Conservation (phyloP, 2,888 invertebrate genomes). For the Podotricha telesiphe region DNA sequence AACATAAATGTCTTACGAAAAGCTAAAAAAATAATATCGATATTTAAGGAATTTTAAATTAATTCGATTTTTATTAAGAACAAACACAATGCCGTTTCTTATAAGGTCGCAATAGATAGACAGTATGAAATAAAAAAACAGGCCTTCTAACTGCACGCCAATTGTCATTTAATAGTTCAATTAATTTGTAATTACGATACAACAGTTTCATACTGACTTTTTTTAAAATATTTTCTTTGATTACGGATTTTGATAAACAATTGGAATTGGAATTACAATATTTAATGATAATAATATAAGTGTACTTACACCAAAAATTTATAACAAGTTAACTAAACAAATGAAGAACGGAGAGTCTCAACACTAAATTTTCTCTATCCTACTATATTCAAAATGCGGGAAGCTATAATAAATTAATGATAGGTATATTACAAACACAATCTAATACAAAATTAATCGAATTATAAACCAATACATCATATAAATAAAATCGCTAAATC, state of each 20-base stretch:
- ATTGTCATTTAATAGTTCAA: not conserved
- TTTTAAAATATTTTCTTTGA: not conserved
- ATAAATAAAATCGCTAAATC: not conserved
- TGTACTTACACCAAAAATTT: too few species aligned
- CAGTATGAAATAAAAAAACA: not conserved
- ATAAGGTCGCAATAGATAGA: not conserved
- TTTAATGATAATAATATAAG: too few species aligned
- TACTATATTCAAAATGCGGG: too few species aligned
- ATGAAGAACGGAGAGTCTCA: too few species aligned
- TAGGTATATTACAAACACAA: too few species aligned
- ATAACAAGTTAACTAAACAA: too few species aligned
- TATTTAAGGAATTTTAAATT: not conserved
- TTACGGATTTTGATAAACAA: too few species aligned
- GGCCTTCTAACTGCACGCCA: not conserved
- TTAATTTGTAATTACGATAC: not conserved
- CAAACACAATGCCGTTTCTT: not conserved
- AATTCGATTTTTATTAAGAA: conserved; percentile 9
- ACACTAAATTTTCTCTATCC: too few species aligned
- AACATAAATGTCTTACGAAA: not conserved
- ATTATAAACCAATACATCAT: not conserved
- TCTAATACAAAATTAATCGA: too few species aligned
- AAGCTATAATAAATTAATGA: too few species aligned
- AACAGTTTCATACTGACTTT: not conserved
- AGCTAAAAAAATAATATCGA: not conserved
- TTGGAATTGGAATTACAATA: too few species aligned